Evolutionary conservation across 1,140 invertebrate genomes (phyloP).

Genomic region (Onthophagus taurus): DNA sequence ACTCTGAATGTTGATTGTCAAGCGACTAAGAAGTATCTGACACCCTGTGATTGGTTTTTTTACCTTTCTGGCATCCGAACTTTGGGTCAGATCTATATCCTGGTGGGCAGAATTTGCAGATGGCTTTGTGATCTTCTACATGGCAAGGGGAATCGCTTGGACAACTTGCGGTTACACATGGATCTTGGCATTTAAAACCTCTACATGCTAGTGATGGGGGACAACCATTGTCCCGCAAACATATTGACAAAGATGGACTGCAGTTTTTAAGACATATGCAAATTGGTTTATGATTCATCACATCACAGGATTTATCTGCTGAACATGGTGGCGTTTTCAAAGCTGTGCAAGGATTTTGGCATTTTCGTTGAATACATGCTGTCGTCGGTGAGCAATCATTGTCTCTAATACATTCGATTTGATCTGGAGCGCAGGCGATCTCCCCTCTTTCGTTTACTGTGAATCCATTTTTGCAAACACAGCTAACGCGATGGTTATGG

Average conservation of each 20-base stretch:
- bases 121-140: conserved; percentile 84
- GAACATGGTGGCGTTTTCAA: conserved; percentile 53
- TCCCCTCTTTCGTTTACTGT: conserved; percentile 75
- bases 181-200: conserved; percentile 83
- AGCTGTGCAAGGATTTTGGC: conserved; percentile 73
- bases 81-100: conserved; percentile 80
- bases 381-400: conserved; percentile 77
- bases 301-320: conserved; percentile 71
- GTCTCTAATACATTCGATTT: conserved; percentile 66
- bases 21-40: conserved; percentile 29
- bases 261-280: conserved; percentile 83
- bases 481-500: conserved; percentile 70
- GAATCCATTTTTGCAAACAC: conserved; percentile 82
- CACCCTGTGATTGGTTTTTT: conserved; percentile 44
- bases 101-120: conserved; percentile 88
- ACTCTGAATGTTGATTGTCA: conserved; percentile 21
- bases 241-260: conserved; percentile 75
- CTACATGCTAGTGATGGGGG: conserved; percentile 72
- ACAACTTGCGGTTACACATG: conserved; percentile 70
- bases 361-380: conserved; percentile 71
- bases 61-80: conserved; percentile 93
- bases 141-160: conserved; percentile 74
- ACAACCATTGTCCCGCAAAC: conserved; percentile 79
- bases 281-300: conserved; percentile 72
- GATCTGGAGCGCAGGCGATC: conserved; percentile 69